Percentiles rank a stretch among this genome's conserved stretches.
Evolutionary conservation across 2,888 invertebrate genomes (phyloP).

Genomic region (Apotomis turbidana): DNA sequence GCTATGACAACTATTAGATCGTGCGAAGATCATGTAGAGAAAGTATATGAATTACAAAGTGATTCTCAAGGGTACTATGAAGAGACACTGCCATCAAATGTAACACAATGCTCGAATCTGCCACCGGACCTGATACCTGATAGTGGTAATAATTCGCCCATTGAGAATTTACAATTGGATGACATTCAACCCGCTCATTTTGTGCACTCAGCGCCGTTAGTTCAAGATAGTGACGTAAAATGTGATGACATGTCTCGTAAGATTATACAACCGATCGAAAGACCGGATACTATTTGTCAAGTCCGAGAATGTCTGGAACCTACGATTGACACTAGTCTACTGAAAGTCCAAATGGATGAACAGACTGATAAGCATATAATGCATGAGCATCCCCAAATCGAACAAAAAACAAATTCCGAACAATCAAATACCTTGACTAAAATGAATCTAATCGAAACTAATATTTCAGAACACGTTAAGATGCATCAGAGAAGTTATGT

Average conservation of each 20-base stretch:
- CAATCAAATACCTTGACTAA: too few relatives aligned
- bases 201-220: background rate
- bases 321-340: too few relatives aligned
- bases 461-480: too few relatives aligned
- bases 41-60: background rate
- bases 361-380: background rate
- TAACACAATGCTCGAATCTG: conserved; percentile 2
- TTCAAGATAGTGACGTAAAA: background rate
- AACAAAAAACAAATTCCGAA: too few relatives aligned
- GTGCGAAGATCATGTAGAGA: background rate
- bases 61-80: background rate
- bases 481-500: too few relatives aligned
- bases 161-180: background rate
- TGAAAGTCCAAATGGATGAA: background rate
- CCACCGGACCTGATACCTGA: background rate
- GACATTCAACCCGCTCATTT: background rate
- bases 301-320: background rate
- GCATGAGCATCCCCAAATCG: background rate
- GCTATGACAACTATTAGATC: background rate
- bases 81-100: background rate
- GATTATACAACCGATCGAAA: background rate
- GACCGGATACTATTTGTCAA: background rate
- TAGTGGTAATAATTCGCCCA: background rate
- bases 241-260: background rate
- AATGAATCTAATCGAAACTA: too few relatives aligned